phyloP scores from a whole-genome alignment of 2,888 invertebrate species.

The Noctua fimbriata region DNA sequence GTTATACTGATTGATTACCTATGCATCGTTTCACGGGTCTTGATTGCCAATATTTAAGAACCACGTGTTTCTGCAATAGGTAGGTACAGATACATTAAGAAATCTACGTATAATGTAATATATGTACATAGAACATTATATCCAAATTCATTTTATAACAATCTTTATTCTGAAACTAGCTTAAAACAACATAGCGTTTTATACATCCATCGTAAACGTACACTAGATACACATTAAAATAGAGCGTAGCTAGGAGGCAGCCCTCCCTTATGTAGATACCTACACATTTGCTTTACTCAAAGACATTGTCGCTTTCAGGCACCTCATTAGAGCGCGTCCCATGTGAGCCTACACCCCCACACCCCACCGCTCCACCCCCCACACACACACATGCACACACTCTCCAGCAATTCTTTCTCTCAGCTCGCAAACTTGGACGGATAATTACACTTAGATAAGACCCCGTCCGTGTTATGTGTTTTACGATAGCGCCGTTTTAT shows the following conservation, averaged over 20 bases:
- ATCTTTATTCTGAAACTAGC: constrained; percentile 41
- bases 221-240: constrained; percentile 74
- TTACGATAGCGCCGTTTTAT: constrained; percentile 68
- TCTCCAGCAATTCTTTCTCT: constrained; percentile 87
- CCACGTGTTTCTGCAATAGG: constrained; percentile 24
- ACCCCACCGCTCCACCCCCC: constrained; percentile 63
- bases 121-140: background rate
- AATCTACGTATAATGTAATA: background rate
- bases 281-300: constrained; percentile 90
- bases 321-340: constrained; percentile 91
- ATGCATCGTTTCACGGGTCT: constrained; percentile 37
- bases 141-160: constrained; percentile 7
- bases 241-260: constrained; percentile 78
- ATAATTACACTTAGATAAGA: constrained; percentile 89
- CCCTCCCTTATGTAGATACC: constrained; percentile 88
- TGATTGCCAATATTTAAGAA: constrained; percentile 34
- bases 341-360: constrained; percentile 87
- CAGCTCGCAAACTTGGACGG: constrained; percentile 88
- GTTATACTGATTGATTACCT: constrained; percentile 49
- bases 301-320: constrained; percentile 91
- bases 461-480: constrained; percentile 80
- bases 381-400: constrained; percentile 77
- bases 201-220: constrained; percentile 70
- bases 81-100: constrained; percentile 8
- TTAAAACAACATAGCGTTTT: constrained; percentile 57